These are phyloP conservation scores for Tangara arthus DNA, from an alignment of 2,797 vertebrate genomes.

Conservation along the genomic window DNA sequence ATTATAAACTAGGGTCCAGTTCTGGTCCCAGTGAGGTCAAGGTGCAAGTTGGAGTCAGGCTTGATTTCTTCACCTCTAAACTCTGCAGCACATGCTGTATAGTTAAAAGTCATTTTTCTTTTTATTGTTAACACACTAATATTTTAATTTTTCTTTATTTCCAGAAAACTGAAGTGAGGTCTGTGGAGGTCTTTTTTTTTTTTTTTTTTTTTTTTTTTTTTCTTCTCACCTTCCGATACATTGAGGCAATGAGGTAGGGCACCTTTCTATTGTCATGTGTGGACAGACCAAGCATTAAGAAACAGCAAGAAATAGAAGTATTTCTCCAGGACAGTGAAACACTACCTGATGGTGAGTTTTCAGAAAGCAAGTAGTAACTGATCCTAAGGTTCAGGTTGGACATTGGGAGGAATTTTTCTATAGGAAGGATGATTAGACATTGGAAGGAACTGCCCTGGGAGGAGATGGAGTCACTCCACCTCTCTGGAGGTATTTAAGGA, in stretches of 20 bases:
- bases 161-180: neutral
- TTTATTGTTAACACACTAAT: neutral
- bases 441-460: neutral
- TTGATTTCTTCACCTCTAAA: neutral
- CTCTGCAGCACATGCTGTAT: neutral
- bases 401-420: neutral
- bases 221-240: neutral
- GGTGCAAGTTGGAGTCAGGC: neutral
- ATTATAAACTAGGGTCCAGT: neutral
- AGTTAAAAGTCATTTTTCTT: neutral
- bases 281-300: neutral
- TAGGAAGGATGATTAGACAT: neutral
- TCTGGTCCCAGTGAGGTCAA: neutral
- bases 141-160: neutral
- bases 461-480: neutral
- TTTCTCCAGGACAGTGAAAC: neutral
- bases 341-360: neutral
- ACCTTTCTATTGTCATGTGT: neutral
- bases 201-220: neutral
- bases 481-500: neutral
- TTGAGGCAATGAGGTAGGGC: neutral
- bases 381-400: neutral
- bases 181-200: neutral
- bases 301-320: neutral
- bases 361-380: neutral